Percentiles rank a stretch among this genome's conserved stretches.
These are phyloP conservation scores for Synanthedon formicaeformis DNA, from an alignment of 2,888 invertebrate species.

Conservation along the genomic window DNA sequence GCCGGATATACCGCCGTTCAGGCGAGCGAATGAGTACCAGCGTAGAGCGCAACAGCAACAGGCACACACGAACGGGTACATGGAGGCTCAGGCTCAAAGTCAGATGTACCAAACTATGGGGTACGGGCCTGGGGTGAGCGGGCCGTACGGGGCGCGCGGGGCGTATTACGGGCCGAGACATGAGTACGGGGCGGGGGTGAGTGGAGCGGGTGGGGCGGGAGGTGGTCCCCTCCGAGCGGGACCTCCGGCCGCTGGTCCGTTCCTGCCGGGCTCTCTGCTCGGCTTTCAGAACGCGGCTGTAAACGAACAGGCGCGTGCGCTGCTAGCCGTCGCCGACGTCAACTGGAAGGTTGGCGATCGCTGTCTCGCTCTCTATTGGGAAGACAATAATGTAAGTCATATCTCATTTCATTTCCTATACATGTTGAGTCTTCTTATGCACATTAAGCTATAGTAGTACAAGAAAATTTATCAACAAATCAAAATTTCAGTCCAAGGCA, in stretches of 20 bases:
- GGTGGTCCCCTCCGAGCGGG: conserved; percentile 4
- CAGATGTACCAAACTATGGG: conserved; percentile 34
- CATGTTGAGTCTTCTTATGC: not conserved
- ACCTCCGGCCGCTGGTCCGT: conserved; percentile 30
- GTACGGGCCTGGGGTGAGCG: conserved; percentile 26
- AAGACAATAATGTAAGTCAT: conserved; percentile 83
- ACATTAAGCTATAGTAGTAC: not conserved
- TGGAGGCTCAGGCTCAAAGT: conserved; percentile 33
- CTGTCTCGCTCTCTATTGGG: conserved; percentile 93
- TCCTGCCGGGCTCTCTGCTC: conserved; percentile 52
- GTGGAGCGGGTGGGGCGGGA: not conserved
- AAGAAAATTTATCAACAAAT: too few species aligned
- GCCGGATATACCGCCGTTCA: conserved; percentile 37
- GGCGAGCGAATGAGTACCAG: conserved; percentile 32
- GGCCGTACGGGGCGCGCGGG: conserved; percentile 33
- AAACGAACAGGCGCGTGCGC: conserved; percentile 63
- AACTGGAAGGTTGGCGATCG: conserved; percentile 85
- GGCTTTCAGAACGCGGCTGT: conserved; percentile 66
- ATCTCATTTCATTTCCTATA: not conserved
- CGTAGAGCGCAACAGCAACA: conserved; percentile 18
- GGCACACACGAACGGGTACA: conserved; percentile 43
- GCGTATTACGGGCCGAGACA: conserved; percentile 30
- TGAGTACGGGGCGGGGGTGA: conserved; percentile 1
- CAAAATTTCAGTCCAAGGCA: too few species aligned
- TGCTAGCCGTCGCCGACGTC: conserved; percentile 65